Base-by-base conservation (phyloP, 2,113 vertebrate species). In the Caloenas nicobarica region DNA sequence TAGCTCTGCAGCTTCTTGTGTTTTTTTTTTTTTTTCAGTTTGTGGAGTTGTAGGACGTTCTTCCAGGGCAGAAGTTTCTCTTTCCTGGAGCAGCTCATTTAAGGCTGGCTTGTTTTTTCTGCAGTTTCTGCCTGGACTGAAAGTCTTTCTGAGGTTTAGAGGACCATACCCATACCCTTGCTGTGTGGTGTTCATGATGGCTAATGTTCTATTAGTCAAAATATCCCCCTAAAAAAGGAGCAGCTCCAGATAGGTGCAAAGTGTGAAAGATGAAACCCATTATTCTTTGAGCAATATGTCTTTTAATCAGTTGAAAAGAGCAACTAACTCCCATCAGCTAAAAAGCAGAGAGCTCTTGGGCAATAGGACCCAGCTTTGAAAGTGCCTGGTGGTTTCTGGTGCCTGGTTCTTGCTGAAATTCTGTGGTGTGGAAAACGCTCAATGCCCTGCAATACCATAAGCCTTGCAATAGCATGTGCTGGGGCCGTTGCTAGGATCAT, bases 111-210 rank as follows among this genome's bases (percentile, higher is more conserved):
- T 83, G 1, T 31, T 86, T 42, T 70, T 73, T 18, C 44, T 65
- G 19, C 13, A 40, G 10, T 50, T 88, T 79, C 92, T 90, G 69
- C 76, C 42, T 50, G 31, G 48, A 6, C 5, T 71, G 48, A 84
- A 53, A 81, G 36, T 57, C 13, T 56, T 56, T 48, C 34, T 57
- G 50, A 69, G 24, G 18, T 79, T 81, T 74, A 40, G 40, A 40
- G 46, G 28, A 48, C 19, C 0, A 0, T 4, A 13, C 3, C 1
- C 7, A 6, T 81, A 33, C 42, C 13, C 21, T 81, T 3, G 1
- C 16, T 40, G 13, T 48, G 8, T 60, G 33, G 9, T 74, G 22
- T 61, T 78, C 1, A 0, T 69, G 56, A 14, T 79, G 53, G 44
- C 31, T 53, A 7, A 6, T 34, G 15, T 48, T 70, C 16, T 24